A percentile compares a stretch with the other conserved stretches of the same genome.
Conservation (phyloP, 1,140 invertebrate genomes). For the Drosophila bocki region DNA sequence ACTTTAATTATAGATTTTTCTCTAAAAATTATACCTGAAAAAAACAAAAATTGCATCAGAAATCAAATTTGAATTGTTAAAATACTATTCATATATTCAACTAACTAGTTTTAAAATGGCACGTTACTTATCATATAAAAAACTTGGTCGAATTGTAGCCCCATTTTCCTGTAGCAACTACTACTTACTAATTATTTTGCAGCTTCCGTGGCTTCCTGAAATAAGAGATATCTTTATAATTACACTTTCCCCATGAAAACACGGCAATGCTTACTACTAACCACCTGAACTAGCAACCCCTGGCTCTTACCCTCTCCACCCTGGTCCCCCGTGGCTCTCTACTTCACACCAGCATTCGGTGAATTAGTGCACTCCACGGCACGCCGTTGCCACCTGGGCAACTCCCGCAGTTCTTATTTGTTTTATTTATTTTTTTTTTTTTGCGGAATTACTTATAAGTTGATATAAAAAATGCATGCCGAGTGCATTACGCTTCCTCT, state of each 20-base stretch:
- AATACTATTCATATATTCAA: background rate
- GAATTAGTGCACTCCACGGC: slow-evolving; percentile 38
- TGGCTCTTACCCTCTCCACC: background rate
- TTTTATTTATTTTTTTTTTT: slow-evolving; percentile 11
- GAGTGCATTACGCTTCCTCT: slow-evolving; percentile 51
- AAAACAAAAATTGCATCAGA: too few species aligned
- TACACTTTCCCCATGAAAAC: slow-evolving; percentile 1
- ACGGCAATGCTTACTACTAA: slow-evolving; percentile 23
- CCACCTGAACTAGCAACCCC: slow-evolving; percentile 28
- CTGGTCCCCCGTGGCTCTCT: background rate
- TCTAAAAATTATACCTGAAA: too few species aligned
- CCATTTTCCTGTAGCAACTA: background rate
- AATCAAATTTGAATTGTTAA: background rate
- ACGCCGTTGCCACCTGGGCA: slow-evolving; percentile 36
- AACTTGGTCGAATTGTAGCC: background rate
- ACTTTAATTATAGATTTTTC: too few species aligned
- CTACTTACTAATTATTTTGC: slow-evolving; percentile 20
- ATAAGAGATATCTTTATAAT: slow-evolving; percentile 23
- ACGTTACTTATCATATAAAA: background rate
- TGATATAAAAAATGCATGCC: slow-evolving; percentile 60
- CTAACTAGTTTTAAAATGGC: too few species aligned
- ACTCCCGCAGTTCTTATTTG: slow-evolving; percentile 16
- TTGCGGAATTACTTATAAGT: slow-evolving; percentile 48
- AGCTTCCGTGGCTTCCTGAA: slow-evolving; percentile 12
- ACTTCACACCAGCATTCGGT: slow-evolving; percentile 39